Conservation (phyloP, 2,888 invertebrate genomes). For the Acanthoscelides obtectus region DNA sequence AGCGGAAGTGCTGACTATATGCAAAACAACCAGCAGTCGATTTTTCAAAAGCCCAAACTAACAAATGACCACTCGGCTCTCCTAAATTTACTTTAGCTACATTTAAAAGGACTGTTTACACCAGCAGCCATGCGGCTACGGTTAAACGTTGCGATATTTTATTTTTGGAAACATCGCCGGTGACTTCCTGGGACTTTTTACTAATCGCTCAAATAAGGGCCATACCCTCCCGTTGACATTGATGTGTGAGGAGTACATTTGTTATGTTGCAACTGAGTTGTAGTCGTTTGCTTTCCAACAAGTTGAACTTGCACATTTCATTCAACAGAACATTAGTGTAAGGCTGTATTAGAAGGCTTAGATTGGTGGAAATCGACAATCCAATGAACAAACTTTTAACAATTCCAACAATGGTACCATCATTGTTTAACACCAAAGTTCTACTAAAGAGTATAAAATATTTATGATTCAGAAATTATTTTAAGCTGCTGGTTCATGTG, state of each 20-base stretch:
- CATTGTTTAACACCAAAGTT: too few relatives aligned
- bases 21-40: neutral
- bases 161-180: neutral
- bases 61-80: neutral
- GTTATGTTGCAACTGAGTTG: neutral
- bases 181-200: neutral
- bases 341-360: too few relatives aligned
- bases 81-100: neutral
- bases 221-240: neutral
- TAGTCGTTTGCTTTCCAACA: neutral
- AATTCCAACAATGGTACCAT: too few relatives aligned
- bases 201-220: neutral
- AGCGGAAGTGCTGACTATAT: neutral
- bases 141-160: neutral
- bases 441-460: too few relatives aligned
- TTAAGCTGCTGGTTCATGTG: too few relatives aligned
- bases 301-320: too few relatives aligned
- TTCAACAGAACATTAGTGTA: too few relatives aligned
- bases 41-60: neutral
- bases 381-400: too few relatives aligned
- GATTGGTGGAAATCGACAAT: too few relatives aligned
- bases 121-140: neutral
- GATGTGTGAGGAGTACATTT: neutral
- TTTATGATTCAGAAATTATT: too few relatives aligned
- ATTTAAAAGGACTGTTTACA: neutral